phyloP scores from a whole-genome alignment of 2,113 vertebrate species.

The Callospermophilus lateralis region DNA sequence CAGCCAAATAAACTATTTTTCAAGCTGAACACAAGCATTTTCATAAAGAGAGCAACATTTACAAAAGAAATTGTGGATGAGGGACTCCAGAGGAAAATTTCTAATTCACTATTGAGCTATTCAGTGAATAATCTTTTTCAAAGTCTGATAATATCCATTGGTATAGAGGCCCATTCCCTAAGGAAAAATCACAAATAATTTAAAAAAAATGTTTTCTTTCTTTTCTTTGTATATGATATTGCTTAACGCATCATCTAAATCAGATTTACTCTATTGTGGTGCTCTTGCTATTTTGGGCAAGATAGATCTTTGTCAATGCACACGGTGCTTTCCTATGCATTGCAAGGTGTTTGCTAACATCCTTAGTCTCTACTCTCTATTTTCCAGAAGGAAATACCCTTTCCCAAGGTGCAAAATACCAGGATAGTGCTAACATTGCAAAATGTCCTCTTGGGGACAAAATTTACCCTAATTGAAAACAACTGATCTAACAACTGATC shows the following conservation, averaged over 20 bases:
- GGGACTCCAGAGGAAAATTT: not conserved
- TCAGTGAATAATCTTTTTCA: slow-evolving; percentile 26
- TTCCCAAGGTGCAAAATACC: not conserved
- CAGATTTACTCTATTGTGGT: not conserved
- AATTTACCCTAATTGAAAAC: not conserved
- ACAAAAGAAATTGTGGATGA: not conserved
- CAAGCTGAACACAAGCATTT: slow-evolving; percentile 36
- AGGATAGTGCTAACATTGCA: not conserved
- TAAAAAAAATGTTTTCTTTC: not conserved
- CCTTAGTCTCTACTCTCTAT: not conserved
- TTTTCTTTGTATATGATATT: not conserved
- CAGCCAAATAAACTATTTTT: slow-evolving; percentile 26
- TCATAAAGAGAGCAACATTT: not conserved
- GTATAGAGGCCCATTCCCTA: not conserved
- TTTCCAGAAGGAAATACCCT: not conserved
- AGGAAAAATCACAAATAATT: not conserved
- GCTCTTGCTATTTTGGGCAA: not conserved
- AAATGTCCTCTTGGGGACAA: not conserved
- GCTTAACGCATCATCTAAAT: not conserved
- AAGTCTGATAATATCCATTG: not conserved
- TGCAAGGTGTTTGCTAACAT: not conserved
- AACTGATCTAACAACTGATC: not conserved
- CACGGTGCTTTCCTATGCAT: not conserved
- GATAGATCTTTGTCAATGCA: not conserved
- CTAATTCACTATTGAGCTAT: not conserved